These are phyloP conservation scores for Rhizoglyphus robini DNA, from an alignment of 1,140 invertebrate species.

Conservation along the genomic window DNA sequence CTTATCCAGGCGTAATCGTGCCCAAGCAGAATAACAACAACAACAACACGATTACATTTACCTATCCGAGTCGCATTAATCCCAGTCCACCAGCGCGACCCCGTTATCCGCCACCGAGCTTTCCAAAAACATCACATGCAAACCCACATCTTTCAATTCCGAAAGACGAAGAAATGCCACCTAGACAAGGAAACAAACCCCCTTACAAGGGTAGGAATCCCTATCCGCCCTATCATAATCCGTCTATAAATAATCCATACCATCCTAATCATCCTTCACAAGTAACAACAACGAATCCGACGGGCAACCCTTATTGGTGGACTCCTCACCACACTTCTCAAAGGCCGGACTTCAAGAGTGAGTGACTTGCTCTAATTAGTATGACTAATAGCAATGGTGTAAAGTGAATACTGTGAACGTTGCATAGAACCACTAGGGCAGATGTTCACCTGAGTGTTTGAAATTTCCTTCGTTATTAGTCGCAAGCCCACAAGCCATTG, in stretches of 20 bases:
- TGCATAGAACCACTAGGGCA: no score
- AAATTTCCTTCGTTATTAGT: no score
- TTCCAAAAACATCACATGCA: background rate
- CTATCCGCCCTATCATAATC: background rate
- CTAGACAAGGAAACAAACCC: background rate
- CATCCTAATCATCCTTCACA: background rate
- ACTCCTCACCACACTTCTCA: no score
- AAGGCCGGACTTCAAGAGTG: no score
- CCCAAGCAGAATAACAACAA: background rate
- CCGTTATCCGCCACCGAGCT: background rate
- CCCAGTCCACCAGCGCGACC: background rate
- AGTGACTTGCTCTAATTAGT: no score
- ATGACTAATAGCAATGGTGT: no score
- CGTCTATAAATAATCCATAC: background rate
- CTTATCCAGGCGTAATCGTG: background rate
- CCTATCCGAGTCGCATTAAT: background rate
- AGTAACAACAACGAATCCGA: background rate
- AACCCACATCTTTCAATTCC: background rate
- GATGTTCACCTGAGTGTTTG: no score
- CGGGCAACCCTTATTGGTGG: background rate
- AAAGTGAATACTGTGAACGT: no score
- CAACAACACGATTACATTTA: background rate
- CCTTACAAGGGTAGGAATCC: background rate
- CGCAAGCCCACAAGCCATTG: no score
- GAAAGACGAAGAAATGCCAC: background rate